Conservation (phyloP, 2,888 invertebrate species). For the Ceratothoa steindachneri region DNA sequence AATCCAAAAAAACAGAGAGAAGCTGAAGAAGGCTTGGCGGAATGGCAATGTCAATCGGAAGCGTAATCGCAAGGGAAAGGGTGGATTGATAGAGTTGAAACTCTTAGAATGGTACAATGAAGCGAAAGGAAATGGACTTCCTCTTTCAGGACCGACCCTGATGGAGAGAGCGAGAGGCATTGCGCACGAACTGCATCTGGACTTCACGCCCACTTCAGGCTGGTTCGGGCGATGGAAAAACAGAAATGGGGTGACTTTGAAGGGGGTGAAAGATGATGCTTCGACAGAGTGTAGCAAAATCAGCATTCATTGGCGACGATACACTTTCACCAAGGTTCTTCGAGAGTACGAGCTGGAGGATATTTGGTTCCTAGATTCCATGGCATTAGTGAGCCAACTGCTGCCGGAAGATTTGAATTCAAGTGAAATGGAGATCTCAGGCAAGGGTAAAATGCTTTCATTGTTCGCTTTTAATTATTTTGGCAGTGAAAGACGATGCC, state of each 20-base stretch:
- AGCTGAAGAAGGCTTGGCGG: constrained; percentile 29
- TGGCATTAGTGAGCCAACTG: constrained; percentile 20
- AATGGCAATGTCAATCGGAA: constrained; percentile 28
- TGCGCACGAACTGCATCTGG: constrained; percentile 29
- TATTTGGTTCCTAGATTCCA: constrained; percentile 36
- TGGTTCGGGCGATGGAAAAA: constrained; percentile 42
- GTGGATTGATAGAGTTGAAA: constrained; percentile 28
- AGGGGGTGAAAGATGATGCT: constrained; percentile 33
- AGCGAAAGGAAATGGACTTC: constrained; percentile 28
- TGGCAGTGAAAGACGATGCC: constrained; percentile 28
- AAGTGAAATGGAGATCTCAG: background rate
- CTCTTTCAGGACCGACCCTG: constrained; percentile 36
- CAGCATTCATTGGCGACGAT: constrained; percentile 36
- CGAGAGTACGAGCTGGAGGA: constrained; percentile 26
- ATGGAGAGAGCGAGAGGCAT: constrained; percentile 42
- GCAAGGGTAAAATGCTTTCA: constrained; percentile 23
- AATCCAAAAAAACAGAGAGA: constrained; percentile 37
- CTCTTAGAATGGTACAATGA: constrained; percentile 36
- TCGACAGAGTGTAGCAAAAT: constrained; percentile 25
- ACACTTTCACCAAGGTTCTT: constrained; percentile 32
- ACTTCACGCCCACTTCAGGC: constrained; percentile 36
- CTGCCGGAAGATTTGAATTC: constrained; percentile 13
- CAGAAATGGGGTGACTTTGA: constrained; percentile 34
- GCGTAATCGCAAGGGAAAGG: constrained; percentile 26
- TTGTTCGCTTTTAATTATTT: constrained; percentile 28